Percentiles rank a stretch among this genome's conserved stretches.
Evolutionary conservation across 2,888 invertebrate genomes (phyloP).

Genomic region (Adelphocoris suturalis): DNA sequence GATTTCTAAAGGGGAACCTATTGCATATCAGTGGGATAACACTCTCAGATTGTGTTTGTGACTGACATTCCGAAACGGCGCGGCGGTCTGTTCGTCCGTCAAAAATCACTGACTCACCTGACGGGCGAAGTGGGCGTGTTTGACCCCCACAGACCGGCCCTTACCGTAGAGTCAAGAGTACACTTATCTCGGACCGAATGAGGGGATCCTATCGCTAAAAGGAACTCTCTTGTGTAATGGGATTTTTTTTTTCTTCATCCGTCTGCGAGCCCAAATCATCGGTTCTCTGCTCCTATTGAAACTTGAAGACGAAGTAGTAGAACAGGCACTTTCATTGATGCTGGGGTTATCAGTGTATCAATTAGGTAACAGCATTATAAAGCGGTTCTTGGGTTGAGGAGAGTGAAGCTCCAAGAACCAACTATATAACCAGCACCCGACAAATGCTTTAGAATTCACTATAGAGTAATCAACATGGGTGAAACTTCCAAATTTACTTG

Average conservation of each 20-base stretch:
- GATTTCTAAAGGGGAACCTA: background rate
- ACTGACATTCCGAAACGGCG: background rate
- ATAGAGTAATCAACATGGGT: too few relatives aligned
- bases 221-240: background rate
- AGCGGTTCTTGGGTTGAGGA: too few relatives aligned
- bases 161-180: background rate
- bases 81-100: background rate
- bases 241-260: background rate
- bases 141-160: background rate
- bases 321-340: too few relatives aligned
- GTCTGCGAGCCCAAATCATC: too few relatives aligned
- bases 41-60: background rate
- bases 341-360: too few relatives aligned
- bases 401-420: too few relatives aligned
- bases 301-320: too few relatives aligned
- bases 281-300: too few relatives aligned
- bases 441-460: too few relatives aligned
- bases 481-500: too few relatives aligned
- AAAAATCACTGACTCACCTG: constrained; percentile 14
- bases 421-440: too few relatives aligned
- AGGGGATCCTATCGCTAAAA: constrained; percentile 9
- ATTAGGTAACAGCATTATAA: too few relatives aligned
- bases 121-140: constrained; percentile 28
- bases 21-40: background rate
- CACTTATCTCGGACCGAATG: background rate